Evolutionary conservation across 2,113 vertebrate genomes (phyloP), one percentile per base, ranked within the genome.

Genomic region (Eretmochelys imbricata): DNA sequence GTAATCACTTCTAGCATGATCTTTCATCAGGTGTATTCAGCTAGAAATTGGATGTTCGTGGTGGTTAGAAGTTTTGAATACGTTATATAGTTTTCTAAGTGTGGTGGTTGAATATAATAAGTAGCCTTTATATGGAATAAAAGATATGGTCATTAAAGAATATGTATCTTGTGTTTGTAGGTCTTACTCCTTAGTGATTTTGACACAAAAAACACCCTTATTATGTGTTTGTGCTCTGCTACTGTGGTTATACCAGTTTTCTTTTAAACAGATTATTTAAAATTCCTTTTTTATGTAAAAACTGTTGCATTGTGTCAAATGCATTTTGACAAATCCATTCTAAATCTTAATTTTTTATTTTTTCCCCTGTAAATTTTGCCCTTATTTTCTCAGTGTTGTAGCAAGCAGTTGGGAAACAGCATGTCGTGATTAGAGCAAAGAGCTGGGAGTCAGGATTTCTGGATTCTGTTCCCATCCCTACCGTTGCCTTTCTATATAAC

Each of bases 1-100:
- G 62, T 94, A 53, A 81, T 55, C 72, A 94, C 78, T 94, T 54
- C 87, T 88, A 90, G 75, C n/a, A 3, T 81, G 51, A 54, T 84
- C 42, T 94, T 88, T 92, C 82, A 24, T 82, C 42, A 88, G 29
- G 13, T 93, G 16, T 80, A 12, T 87, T 93, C 94, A 65, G 92
- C 59, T 79, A 19, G 86, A 93, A 69, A 42, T 87, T 84, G 86
- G 65, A 2, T 54, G 8, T 91, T 87, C 10, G 0, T 54, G 22
- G 51, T 90, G 91, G 13, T 83, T 84, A 49, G 65, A 91, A 91
- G 82, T n/a, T 38, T 46, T 86, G 80, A 79, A 13, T 84, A 2
- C 59, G 25, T 76, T 80, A 38, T 3, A 12, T 95, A 9, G 3
- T 48, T 95, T 81, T 84, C 38, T 89, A 38, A 95, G 59, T 0